Conservation (phyloP, 2,888 invertebrate species). For the Cheilosia variabilis region DNA sequence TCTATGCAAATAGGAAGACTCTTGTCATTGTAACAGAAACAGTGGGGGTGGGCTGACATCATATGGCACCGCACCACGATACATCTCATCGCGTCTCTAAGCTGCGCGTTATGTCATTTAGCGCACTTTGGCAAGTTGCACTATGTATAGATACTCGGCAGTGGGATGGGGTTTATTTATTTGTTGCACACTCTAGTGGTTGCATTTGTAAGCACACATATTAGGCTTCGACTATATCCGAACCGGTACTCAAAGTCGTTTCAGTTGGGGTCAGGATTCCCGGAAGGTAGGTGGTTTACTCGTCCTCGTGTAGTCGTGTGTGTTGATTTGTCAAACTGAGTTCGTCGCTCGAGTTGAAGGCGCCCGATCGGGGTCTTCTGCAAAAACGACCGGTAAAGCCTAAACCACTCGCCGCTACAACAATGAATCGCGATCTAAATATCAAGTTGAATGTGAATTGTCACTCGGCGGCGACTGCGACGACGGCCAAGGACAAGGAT, state of each 20-base stretch:
- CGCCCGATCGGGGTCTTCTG: constrained; percentile 78
- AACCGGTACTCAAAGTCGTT: constrained; percentile 62
- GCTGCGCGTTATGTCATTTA: constrained; percentile 55
- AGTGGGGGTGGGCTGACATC: constrained; percentile 9
- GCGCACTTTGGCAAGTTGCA: constrained; percentile 66
- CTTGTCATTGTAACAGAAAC: constrained; percentile 5
- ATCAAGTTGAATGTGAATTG: constrained; percentile 67
- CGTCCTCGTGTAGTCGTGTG: constrained; percentile 24
- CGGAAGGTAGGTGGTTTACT: constrained; percentile 77
- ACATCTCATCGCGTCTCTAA: constrained; percentile 42
- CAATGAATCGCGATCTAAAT: constrained; percentile 52
- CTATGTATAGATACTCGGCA: constrained; percentile 27
- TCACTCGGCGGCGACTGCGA: constrained; percentile 76
- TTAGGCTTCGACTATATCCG: constrained; percentile 50
- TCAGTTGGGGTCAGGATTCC: constrained; percentile 79
- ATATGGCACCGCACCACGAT: not conserved
- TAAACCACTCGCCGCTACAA: constrained; percentile 8
- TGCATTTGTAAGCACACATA: constrained; percentile 1
- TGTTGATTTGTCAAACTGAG: constrained; percentile 77
- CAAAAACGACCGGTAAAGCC: constrained; percentile 38
- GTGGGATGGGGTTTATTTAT: constrained; percentile 3
- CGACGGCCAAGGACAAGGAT: constrained; percentile 65
- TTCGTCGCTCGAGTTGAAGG: constrained; percentile 79
- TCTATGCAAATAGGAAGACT: constrained; percentile 14
- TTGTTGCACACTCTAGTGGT: not conserved